Percentiles rank a stretch among this genome's conserved stretches.
phyloP scores from a whole-genome alignment of 2,113 vertebrate species.

The Cyanoderma ruficeps region DNA sequence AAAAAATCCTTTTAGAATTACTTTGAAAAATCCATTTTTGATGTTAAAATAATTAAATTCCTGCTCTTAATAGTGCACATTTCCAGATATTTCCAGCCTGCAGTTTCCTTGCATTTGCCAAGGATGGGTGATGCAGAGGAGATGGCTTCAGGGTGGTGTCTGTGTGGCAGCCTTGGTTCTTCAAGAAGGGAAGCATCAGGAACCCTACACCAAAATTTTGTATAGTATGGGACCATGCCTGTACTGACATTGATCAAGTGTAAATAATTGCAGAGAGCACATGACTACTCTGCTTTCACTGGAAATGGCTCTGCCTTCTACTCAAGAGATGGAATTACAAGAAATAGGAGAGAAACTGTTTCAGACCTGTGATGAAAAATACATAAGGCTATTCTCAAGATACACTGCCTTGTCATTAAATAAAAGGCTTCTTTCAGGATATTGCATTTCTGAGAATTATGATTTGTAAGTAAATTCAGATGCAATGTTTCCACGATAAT shows the following conservation, averaged over 20 bases:
- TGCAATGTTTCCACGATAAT: neutral
- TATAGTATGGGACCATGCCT: neutral
- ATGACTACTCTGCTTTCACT: neutral
- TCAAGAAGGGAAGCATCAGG: neutral
- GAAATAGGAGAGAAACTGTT: neutral
- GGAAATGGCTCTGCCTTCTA: neutral
- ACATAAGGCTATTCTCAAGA: neutral
- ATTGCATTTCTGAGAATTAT: neutral
- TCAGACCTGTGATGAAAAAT: slow-evolving; percentile 16
- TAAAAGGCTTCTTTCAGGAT: slow-evolving; percentile 9
- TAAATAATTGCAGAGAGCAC: neutral
- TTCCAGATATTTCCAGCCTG: neutral
- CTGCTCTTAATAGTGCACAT: neutral
- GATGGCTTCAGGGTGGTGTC: neutral
- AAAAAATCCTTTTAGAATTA: neutral
- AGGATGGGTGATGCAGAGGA: accelerated
- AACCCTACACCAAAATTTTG: neutral
- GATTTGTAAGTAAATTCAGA: slow-evolving; percentile 22
- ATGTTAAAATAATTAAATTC: neutral
- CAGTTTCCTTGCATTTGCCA: neutral
- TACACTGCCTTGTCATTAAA: neutral
- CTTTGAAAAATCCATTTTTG: slow-evolving; percentile 39
- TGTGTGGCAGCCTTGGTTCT: neutral
- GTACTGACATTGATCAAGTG: neutral
- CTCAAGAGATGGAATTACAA: neutral